phyloP scores from a whole-genome alignment of 2,113 vertebrate species.

The Lophochroa leadbeateri region DNA sequence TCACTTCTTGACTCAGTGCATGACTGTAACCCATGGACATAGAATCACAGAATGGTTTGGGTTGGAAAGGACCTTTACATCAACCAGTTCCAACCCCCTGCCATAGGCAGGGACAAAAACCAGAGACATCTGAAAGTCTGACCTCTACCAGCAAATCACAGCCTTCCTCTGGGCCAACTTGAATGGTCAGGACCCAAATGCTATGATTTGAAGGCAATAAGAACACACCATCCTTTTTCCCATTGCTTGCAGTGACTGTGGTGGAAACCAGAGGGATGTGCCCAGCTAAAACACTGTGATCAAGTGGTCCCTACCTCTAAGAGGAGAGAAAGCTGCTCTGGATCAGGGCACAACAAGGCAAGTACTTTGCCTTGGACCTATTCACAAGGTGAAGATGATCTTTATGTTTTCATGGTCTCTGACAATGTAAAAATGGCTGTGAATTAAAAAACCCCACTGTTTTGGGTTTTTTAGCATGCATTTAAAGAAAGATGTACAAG shows the following conservation, averaged over 20 bases:
- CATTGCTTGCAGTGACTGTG: fast-evolving
- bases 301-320: no score
- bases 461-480: neutral
- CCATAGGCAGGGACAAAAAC: neutral
- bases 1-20: fast-evolving
- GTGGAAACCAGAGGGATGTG: neutral
- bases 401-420: neutral
- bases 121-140: neutral
- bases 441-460: neutral
- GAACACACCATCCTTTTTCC: no score
- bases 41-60: neutral
- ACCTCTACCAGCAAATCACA: neutral
- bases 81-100: neutral
- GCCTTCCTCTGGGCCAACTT: neutral
- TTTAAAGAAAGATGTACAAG: neutral
- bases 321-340: neutral
- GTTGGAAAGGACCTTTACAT: neutral
- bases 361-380: neutral
- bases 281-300: neutral
- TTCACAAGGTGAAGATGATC: neutral
- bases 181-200: neutral
- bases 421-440: neutral
- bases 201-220: neutral
- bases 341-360: neutral
- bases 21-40: fast-evolving